These are phyloP conservation scores for Diplazon laetatorius DNA, from an alignment of 2,888 invertebrate genomes.

Conservation along the genomic window DNA sequence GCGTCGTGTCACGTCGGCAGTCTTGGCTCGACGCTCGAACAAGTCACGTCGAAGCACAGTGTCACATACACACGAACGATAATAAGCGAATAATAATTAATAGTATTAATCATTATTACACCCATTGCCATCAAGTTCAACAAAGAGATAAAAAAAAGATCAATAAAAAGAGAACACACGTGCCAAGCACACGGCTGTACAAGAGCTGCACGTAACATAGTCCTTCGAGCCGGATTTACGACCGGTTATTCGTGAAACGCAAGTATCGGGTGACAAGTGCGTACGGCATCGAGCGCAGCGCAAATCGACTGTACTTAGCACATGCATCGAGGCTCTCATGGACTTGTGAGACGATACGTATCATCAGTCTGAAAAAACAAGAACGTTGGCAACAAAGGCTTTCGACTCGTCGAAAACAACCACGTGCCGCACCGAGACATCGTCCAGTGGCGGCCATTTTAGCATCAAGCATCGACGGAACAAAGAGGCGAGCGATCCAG, in stretches of 20 bases:
- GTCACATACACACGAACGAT: too few species aligned
- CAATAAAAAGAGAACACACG: slow-evolving; percentile 3
- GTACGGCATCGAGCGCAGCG: not conserved
- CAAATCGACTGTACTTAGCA: not conserved
- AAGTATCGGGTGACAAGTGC: not conserved
- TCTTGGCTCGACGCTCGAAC: too few species aligned
- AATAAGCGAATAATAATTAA: too few species aligned
- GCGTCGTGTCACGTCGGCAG: too few species aligned
- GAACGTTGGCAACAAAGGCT: not conserved
- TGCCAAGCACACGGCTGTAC: slow-evolving; percentile 7
- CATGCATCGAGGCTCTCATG: not conserved
- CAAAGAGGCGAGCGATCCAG: too few species aligned
- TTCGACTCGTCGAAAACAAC: slow-evolving; percentile 10
- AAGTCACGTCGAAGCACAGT: too few species aligned
- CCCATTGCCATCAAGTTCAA: not conserved
- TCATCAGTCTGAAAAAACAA: not conserved
- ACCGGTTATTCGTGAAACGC: not conserved
- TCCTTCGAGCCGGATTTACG: slow-evolving; percentile 32
- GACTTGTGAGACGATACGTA: not conserved
- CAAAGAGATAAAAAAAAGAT: not conserved
- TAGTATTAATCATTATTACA: too few species aligned
- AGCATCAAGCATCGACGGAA: too few species aligned
- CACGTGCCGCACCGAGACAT: not conserved
- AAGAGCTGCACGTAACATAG: slow-evolving; percentile 21
- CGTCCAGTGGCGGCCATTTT: not conserved